A percentile compares a stretch with the other conserved stretches of the same genome.
phyloP scores from a whole-genome alignment of 2,888 invertebrate genomes.

The Escarpia spicata region DNA sequence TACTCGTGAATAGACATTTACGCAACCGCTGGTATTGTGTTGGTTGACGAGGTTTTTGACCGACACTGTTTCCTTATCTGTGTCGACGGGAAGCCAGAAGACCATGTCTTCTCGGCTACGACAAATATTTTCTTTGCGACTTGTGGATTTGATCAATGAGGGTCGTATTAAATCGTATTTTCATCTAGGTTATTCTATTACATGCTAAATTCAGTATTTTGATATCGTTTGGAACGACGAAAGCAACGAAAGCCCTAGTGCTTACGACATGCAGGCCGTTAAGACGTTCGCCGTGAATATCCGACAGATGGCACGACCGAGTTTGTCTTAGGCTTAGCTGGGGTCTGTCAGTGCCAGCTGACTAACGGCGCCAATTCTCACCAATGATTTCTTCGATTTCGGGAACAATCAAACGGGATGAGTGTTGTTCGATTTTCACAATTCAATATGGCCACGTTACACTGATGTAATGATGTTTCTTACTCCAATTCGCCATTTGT shows the following conservation, averaged over 20 bases:
- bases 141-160: not conserved
- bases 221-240: not conserved
- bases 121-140: not conserved
- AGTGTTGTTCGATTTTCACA: too few relatives aligned
- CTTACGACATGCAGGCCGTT: not conserved
- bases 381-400: too few relatives aligned
- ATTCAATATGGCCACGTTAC: too few relatives aligned
- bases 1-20: not conserved
- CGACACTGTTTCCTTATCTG: not conserved
- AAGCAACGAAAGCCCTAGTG: not conserved
- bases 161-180: not conserved
- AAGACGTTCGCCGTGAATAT: not conserved
- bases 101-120: not conserved
- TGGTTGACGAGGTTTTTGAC: not conserved
- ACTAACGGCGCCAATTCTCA: too few relatives aligned
- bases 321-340: not conserved
- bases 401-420: too few relatives aligned
- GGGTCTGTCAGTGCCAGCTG: not conserved
- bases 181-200: not conserved
- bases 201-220: not conserved
- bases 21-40: not conserved
- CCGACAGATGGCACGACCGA: not conserved
- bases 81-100: not conserved
- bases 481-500: too few relatives aligned
- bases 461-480: too few relatives aligned